Conservation (phyloP, 1,140 invertebrate species). For the Sinonovacula constricta region DNA sequence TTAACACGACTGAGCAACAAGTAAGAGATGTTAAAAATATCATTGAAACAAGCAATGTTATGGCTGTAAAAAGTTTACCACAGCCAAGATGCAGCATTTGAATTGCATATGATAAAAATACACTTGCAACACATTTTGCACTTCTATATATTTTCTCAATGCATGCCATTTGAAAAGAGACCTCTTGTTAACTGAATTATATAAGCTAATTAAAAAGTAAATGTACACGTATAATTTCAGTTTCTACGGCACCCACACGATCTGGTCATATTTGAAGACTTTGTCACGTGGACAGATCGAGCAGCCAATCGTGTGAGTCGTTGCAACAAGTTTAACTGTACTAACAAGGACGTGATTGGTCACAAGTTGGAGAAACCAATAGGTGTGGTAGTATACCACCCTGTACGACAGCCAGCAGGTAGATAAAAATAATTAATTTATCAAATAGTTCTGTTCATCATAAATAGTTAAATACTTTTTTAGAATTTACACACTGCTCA, state of each 20-base stretch:
- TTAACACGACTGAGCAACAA: too few species aligned
- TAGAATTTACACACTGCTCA: not conserved
- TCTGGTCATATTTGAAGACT: slow-evolving; percentile 95
- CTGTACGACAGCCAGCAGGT: slow-evolving; percentile 85
- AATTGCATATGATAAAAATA: too few species aligned
- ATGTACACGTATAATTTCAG: not conserved
- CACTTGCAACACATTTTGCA: too few species aligned
- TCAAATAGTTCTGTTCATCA: not conserved
- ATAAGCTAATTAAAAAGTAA: not conserved
- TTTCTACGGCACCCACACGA: slow-evolving; percentile 90
- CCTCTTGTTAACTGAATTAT: too few species aligned
- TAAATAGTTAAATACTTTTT: not conserved
- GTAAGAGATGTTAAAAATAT: too few species aligned
- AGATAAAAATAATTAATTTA: not conserved
- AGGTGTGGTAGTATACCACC: slow-evolving; percentile 86
- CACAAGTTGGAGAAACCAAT: slow-evolving; percentile 92
- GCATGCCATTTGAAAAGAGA: too few species aligned
- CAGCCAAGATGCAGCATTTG: too few species aligned
- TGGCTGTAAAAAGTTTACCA: too few species aligned
- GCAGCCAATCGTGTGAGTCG: slow-evolving; percentile 89
- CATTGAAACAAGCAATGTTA: too few species aligned
- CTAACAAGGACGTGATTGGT: slow-evolving; percentile 89
- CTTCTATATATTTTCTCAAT: too few species aligned
- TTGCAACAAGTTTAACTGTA: slow-evolving; percentile 90
- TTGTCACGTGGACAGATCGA: slow-evolving; percentile 97